Base-by-base conservation (phyloP, 2,113 vertebrate genomes). In the Circaetus gallicus region DNA sequence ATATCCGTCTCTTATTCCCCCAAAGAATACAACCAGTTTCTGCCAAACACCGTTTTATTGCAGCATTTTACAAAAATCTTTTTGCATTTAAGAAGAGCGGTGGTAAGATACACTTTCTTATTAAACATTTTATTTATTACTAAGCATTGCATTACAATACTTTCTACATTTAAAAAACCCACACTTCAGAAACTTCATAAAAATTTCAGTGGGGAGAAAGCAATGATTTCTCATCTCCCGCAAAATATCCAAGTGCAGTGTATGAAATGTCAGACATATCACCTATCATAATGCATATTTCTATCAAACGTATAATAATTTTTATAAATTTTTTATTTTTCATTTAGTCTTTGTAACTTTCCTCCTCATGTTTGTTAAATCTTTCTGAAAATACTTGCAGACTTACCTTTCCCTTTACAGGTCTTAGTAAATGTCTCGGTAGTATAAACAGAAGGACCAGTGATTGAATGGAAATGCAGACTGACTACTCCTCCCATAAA, bases 21-120 rank as follows among this genome's bases (percentile, higher is more conserved):
- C 8, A 87, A 65, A 72, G 73, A 97, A 34, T 16, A 25, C 13
- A 74, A 42, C 49, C 34, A 12, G 61, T n/a, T 91, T 63, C 26
- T 28, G 16, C 72, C 94, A 47, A 85, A 74, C 90, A 15, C 65
- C 13, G 42, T 85, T 73, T 81, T 98, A 61, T 38, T 98, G 91
- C 97, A 99, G 10, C 98, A 98, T 79, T 97, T 99, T 82, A 93
- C 90, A 88, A 98, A 98, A 92, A 97, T 98, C 17, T 98, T 98
- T 92, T 53, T 98, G 55, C 95, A 99, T 97, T 98, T 99, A 89
- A 98, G 96, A 94, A 99, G 98, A 97, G 99, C 99, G 50, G 98
- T 98, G 98, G 99, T 99, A 98, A 97, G 63, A 31, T 62, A 53
- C 1, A 3, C 49, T 78, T 95, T 71, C 18, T 62, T 86, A 53